Conservation (phyloP, 2,797 vertebrate genomes). For the Chelonia mydas region DNA sequence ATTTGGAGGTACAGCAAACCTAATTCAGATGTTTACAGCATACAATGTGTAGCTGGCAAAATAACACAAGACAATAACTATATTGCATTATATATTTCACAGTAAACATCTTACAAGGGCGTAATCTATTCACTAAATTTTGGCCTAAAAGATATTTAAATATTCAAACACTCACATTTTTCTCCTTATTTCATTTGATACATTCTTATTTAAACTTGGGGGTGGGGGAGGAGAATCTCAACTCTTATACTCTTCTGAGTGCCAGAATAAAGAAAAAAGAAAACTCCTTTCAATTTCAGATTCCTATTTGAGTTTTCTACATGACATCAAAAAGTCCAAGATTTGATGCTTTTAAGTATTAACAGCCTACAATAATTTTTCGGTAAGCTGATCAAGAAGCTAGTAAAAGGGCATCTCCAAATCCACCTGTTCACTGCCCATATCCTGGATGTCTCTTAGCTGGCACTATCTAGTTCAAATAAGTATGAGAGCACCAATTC, state of each 20-base stretch:
- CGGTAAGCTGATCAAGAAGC: too few relatives aligned
- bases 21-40: background rate
- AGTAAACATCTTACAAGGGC: background rate
- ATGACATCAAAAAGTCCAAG: too few relatives aligned
- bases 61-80: background rate
- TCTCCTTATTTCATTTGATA: background rate
- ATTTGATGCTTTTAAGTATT: too few relatives aligned
- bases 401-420: too few relatives aligned
- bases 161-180: background rate
- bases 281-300: background rate
- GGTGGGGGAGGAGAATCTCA: background rate
- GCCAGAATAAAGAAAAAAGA: background rate
- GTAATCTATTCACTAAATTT: background rate
- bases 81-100: background rate
- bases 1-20: background rate
- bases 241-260: background rate
- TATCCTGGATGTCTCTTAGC: too few relatives aligned
- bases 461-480: too few relatives aligned
- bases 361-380: too few relatives aligned
- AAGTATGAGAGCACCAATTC: too few relatives aligned
- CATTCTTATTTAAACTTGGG: background rate
- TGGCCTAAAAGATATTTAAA: background rate
- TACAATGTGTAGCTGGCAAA: background rate
- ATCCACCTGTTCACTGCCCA: too few relatives aligned
- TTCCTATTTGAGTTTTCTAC: background rate